Conservation (phyloP, 2,888 invertebrate species). For the Zhuqinia jingwanae region DNA sequence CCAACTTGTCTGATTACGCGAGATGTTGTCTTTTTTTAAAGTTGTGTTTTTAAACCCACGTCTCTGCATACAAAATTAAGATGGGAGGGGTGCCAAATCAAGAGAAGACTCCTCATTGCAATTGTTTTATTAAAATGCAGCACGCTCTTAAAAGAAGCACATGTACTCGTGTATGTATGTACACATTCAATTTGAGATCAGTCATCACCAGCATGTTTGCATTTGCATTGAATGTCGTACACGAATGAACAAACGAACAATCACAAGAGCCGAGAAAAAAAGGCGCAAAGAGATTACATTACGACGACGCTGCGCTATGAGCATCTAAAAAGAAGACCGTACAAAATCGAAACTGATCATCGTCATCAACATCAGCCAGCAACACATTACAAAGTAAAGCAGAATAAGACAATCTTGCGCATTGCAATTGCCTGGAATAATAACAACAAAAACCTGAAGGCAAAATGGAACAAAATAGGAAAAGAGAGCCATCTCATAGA, state of each 20-base stretch:
- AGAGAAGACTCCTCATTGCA: conserved; percentile 54
- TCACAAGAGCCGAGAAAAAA: background rate
- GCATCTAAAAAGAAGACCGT: background rate
- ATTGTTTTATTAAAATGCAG: conserved; percentile 50
- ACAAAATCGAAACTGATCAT: background rate
- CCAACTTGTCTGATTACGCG: background rate
- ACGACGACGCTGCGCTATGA: background rate
- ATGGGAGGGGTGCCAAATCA: conserved; percentile 72
- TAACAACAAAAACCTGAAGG: background rate
- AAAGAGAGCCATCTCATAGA: conserved; percentile 9
- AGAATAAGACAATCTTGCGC: background rate
- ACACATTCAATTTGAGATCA: too few relatives aligned
- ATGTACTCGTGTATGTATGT: too few relatives aligned
- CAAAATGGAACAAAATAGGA: conserved; percentile 44
- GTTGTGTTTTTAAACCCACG: conserved; percentile 58
- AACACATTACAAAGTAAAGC: background rate
- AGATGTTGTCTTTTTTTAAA: conserved; percentile 16
- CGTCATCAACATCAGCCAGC: background rate
- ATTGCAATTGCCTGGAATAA: conserved; percentile 24
- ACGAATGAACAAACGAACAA: background rate
- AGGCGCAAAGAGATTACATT: background rate
- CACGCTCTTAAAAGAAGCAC: conserved; percentile 19
- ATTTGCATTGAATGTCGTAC: background rate
- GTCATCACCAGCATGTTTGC: background rate
- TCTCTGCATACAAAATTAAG: conserved; percentile 65